Conservation (phyloP, 2,888 invertebrate genomes). For the Pachycephus smyrnensis region DNA sequence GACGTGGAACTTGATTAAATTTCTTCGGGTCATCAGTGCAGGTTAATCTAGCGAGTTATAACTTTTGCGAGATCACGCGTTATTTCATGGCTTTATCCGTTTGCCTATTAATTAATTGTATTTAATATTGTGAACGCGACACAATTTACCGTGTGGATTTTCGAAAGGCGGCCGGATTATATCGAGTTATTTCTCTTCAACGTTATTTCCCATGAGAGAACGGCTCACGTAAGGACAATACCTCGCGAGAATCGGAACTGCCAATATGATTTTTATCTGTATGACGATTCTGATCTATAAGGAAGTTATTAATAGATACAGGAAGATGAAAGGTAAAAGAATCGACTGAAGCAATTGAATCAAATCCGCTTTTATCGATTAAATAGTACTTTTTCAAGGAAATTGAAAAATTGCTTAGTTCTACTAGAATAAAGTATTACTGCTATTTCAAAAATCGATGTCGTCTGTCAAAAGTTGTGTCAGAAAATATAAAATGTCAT, state of each 20-base stretch:
- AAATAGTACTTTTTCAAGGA: neutral
- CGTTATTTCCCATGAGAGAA: constrained; percentile 1
- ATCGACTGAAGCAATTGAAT: neutral
- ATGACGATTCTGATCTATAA: constrained; percentile 29
- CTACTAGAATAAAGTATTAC: neutral
- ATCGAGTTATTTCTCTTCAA: neutral
- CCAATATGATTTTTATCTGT: constrained; percentile 26
- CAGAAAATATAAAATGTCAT: too few relatives aligned
- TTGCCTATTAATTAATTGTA: neutral
- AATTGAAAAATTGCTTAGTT: constrained; percentile 12
- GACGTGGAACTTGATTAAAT: constrained; percentile 37
- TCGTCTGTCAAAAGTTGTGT: neutral
- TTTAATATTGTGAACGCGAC: neutral
- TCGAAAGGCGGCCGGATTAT: neutral
- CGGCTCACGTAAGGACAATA: constrained; percentile 11
- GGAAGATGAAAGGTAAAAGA: constrained; percentile 7
- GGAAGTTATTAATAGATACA: constrained; percentile 15
- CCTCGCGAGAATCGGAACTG: constrained; percentile 18
- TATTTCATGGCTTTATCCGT: neutral
- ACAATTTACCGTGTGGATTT: neutral
- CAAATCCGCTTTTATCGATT: neutral
- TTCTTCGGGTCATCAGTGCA: constrained; percentile 36
- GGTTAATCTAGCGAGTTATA: constrained; percentile 33
- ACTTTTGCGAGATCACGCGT: constrained; percentile 26
- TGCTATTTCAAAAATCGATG: neutral